Evolutionary conservation across 2,888 invertebrate species (phyloP).

Genomic region (Teleiodes luculella): DNA sequence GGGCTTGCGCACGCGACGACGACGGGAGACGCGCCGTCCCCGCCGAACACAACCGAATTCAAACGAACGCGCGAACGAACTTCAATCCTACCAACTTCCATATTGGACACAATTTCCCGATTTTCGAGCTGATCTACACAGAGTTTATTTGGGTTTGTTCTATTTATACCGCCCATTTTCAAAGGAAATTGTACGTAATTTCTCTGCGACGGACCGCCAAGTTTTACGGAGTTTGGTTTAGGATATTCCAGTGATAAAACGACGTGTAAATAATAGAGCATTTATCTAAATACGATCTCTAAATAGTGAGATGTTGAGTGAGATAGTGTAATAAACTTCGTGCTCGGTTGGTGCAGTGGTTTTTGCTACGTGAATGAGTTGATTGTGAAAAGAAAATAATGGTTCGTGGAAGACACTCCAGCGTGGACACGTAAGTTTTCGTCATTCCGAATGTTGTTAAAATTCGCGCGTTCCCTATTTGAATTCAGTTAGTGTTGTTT

Average conservation of each 20-base stretch:
- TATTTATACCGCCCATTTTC: conserved; percentile 59
- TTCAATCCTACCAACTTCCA: conserved; percentile 42
- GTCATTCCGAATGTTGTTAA: not conserved
- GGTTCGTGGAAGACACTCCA: conserved; percentile 73
- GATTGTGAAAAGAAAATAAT: conserved; percentile 50
- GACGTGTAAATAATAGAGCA: conserved; percentile 49
- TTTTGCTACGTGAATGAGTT: conserved; percentile 32
- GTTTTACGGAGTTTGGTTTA: conserved; percentile 69
- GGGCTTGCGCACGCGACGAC: conserved; percentile 57
- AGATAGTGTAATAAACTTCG: conserved; percentile 28
- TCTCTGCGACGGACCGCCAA: conserved; percentile 56
- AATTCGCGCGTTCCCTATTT: not conserved
- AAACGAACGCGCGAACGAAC: conserved; percentile 69
- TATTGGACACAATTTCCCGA: conserved; percentile 36
- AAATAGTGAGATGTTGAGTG: conserved; percentile 50
- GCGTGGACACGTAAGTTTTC: conserved; percentile 67
- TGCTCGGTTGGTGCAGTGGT: conserved; percentile 26
- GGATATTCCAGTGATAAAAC: conserved; percentile 53
- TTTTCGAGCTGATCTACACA: conserved; percentile 18
- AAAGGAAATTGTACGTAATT: conserved; percentile 60
- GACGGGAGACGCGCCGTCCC: conserved; percentile 55
- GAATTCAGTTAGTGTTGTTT: not conserved
- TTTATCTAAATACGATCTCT: conserved; percentile 35
- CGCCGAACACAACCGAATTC: conserved; percentile 49
- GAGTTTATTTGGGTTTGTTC: conserved; percentile 39